Conservation (phyloP, 2,113 vertebrate species). For the Malurus elegans region DNA sequence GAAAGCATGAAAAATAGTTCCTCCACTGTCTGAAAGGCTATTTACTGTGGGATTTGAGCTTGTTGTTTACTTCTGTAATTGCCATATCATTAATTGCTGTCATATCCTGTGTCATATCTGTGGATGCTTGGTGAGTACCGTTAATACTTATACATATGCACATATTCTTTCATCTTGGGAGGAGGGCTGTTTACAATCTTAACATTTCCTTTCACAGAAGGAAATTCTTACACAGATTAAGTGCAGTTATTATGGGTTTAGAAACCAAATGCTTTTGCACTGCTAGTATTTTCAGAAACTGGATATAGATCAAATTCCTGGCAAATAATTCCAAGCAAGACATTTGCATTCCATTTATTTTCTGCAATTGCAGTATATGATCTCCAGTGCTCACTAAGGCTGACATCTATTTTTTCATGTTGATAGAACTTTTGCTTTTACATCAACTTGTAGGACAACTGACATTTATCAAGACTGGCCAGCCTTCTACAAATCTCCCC, state of each 20-base stretch:
- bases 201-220: neutral
- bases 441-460: neutral
- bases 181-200: neutral
- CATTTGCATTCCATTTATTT: neutral
- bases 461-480: neutral
- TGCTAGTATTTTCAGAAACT: conserved; percentile 2
- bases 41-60: neutral
- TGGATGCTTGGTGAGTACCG: neutral
- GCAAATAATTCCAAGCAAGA: neutral
- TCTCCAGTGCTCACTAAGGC: neutral
- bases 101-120: neutral
- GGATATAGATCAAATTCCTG: neutral
- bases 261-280: conserved; percentile 2
- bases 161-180: neutral
- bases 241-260: neutral
- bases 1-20: neutral
- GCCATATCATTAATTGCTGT: neutral
- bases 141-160: neutral
- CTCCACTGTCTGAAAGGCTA: neutral
- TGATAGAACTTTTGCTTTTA: neutral
- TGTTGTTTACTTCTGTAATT: neutral
- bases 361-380: neutral
- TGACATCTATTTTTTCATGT: neutral
- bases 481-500: neutral
- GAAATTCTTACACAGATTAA: neutral